Evolutionary conservation across 2,113 vertebrate genomes (phyloP), one percentile per base, ranked within the genome.

Genomic region (Notiomystis cincta): DNA sequence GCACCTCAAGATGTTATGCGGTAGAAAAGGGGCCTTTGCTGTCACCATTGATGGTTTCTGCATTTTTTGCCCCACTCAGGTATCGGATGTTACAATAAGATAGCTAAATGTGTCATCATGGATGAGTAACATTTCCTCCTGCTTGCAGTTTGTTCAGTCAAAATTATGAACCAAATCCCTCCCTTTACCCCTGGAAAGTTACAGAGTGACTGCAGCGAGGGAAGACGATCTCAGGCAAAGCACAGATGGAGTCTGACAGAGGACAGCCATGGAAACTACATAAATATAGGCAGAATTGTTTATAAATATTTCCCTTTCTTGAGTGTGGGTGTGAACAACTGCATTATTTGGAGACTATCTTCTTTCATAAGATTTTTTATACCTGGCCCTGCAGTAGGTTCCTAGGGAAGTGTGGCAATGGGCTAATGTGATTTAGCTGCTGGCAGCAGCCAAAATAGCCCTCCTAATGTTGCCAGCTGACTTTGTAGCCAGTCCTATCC

Each of bases 271-370:
- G 24, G 79, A 85, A 88, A 95, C 89, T 21, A n/a, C 17, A 53
- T 57, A 73, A 95, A 88, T 75, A 90, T 61, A 85, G 76, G 54
- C 57, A 80, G 79, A 85, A 60, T 33, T 92, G 60, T 78, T 94
- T 92, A 62, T 61, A 85, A 90, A 85, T 88, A 57, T 78, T 96
- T 92, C 56, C 91, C 50, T 60, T 96, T 84, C 69, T 56, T 11
- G 86, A 54, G 18, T 65, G 50, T 65, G 42, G 85, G 69, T 92
- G 85, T 87, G 78, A 77, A 19, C 45, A 70, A 30, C 42, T 69
- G 82, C 56, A 65, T 87, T 90, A 87, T 78, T 82, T 82, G 78
- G 84, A 72, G 35, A 45, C 44, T 15, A 42, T 83, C n/a, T 65
- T 42, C 48, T 73, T 78, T 84, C 20, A 2, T 25, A 31, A 45